Base-by-base conservation (phyloP, 1,140 invertebrate species). In the Hermatobates lingyangjiaoensis region DNA sequence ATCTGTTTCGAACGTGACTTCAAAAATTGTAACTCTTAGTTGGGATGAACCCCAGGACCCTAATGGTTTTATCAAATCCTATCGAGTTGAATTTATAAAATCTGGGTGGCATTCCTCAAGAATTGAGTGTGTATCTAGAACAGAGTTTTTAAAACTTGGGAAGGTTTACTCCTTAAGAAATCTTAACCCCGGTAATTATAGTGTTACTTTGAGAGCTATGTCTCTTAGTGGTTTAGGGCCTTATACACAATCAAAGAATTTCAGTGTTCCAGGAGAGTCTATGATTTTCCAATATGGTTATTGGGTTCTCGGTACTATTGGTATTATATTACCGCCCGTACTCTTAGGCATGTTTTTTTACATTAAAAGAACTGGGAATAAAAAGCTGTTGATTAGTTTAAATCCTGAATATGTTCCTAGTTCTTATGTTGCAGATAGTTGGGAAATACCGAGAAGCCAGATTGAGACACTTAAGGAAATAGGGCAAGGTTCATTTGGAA, bases 401-500 rank as follows among this genome's bases (percentile, higher is more conserved):
- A 61, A 60, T 48, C 59, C 57, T 12, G 54, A 60, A n/a, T 60
- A 61, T 30, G 45, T 25, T 10, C 28, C 56, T 20, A 45, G 30
- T 21, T 20, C 23, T 15, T 92, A 93, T 63, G 76, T 83, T 50
- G 80, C 85, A 23, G 93, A 98, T 65, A 89, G 95, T 61, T 98
- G 92, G 90, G 94, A 98, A 69, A 77, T 98, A 50, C 72, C 81
- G 3, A 70, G 91, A 42, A 79, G 87, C 24, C 83, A 84, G 60
- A 77, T 98, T 45, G 71, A 81, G 56, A 65, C 92, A 50, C 58
- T 84, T 1, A 70, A 77, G 50, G 81, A 93, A 61, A 69, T 98
- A 7, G 94, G 94, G 1, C 81, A 92, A 62, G 94, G 94, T 1
- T 92, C 89, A 18, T 98, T 98, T 67, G 94, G 94, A 27, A 91